Percentiles rank a stretch among this genome's conserved stretches.
Evolutionary conservation across 2,797 vertebrate genomes (phyloP).

Genomic region (Sylvilagus floridanus): DNA sequence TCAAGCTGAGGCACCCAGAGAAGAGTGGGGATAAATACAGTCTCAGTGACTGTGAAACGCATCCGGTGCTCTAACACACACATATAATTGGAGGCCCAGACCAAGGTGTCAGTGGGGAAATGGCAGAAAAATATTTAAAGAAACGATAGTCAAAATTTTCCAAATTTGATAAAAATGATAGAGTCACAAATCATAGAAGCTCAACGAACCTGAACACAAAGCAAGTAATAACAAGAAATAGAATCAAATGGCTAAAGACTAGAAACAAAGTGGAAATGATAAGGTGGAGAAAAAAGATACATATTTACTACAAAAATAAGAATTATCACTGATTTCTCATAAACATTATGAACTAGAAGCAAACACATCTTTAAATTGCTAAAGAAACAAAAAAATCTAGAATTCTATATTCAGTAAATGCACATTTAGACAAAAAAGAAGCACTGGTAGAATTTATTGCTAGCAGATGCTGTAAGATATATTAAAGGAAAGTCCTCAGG

Average conservation of each 20-base stretch:
- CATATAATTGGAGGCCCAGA: background rate
- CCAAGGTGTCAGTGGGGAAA: too few relatives aligned
- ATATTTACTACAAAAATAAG: background rate
- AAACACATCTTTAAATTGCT: background rate
- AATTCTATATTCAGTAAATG: background rate
- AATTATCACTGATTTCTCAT: conserved; percentile 17
- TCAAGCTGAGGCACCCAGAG: background rate
- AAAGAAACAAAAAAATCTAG: background rate
- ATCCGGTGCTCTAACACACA: background rate
- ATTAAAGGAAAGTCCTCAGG: background rate
- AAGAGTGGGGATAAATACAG: background rate
- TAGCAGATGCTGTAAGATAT: background rate
- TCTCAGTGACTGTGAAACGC: background rate
- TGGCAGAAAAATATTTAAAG: background rate
- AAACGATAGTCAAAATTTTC: background rate
- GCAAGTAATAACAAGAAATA: background rate
- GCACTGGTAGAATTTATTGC: background rate
- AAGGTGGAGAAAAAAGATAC: background rate
- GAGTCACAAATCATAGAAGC: background rate
- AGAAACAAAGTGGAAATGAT: background rate
- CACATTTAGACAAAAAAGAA: background rate
- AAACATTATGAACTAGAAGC: conserved; percentile 14
- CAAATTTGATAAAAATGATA: conserved; percentile 28
- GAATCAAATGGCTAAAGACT: background rate
- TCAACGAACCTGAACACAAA: conserved; percentile 4